These are phyloP conservation scores for Rhabdophis nuchalis DNA, from an alignment of 2,797 vertebrate species.

Conservation along the genomic window DNA sequence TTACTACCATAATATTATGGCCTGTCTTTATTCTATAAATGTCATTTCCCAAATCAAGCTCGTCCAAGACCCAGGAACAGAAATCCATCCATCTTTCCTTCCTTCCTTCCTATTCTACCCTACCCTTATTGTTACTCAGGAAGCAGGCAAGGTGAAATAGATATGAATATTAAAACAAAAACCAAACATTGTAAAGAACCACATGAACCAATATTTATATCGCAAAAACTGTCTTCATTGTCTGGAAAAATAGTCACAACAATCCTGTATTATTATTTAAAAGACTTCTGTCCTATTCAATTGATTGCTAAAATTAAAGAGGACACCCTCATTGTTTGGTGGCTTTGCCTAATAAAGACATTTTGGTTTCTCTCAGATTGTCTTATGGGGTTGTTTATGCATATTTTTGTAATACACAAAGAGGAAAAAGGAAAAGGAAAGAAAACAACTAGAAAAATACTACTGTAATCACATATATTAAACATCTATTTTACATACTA, in stretches of 20 bases:
- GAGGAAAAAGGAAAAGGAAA: background rate
- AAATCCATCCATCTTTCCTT: background rate
- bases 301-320: background rate
- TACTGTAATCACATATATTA: background rate
- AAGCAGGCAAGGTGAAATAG: too few species aligned
- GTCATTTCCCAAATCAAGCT: background rate
- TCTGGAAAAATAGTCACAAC: background rate
- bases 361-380: background rate
- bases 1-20: background rate
- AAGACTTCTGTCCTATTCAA: background rate
- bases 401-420: background rate
- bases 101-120: too few species aligned
- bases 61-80: background rate
- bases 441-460: background rate
- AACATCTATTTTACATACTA: background rate
- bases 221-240: background rate
- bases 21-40: background rate
- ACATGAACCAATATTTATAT: background rate
- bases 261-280: background rate
- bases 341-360: background rate
- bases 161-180: background rate
- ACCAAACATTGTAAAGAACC: background rate
- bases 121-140: too few species aligned
- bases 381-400: background rate
- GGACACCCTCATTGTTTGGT: background rate